These are phyloP conservation scores for Villa cingulata DNA, from an alignment of 2,888 invertebrate genomes.

Conservation along the genomic window DNA sequence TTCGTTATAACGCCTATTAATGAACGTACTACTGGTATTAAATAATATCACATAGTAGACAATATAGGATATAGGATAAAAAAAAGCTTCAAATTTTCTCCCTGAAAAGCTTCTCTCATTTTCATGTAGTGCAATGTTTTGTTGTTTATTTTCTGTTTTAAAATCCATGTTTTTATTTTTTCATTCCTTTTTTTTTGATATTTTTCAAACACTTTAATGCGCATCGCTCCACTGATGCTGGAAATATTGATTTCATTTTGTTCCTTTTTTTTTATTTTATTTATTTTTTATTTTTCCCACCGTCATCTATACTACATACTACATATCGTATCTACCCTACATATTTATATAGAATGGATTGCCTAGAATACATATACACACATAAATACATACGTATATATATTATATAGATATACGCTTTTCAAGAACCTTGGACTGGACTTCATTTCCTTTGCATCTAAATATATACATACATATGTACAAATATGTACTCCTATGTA, in stretches of 20 bases:
- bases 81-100: too few species aligned
- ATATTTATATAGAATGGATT: neutral
- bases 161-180: too few species aligned
- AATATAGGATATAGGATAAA: too few species aligned
- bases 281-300: too few species aligned
- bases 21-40: too few species aligned
- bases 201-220: slow-evolving; percentile 5
- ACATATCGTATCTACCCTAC: neutral
- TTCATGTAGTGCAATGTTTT: too few species aligned
- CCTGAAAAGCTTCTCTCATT: too few species aligned
- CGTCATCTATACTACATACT: neutral
- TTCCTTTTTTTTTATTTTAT: slow-evolving; percentile 6
- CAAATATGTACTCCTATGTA: too few species aligned
- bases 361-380: neutral
- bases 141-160: too few species aligned
- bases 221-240: slow-evolving; percentile 12
- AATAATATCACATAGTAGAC: too few species aligned
- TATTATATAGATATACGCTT: neutral
- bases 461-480: neutral
- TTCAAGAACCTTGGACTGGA: neutral
- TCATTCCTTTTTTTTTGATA: neutral
- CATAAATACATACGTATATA: neutral
- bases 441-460: too few species aligned
- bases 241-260: slow-evolving; percentile 13
- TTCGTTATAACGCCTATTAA: too few species aligned